Percentiles rank a stretch among this genome's conserved stretches.
Conservation (phyloP, 2,888 invertebrate genomes). For the Spodoptera exigua region DNA sequence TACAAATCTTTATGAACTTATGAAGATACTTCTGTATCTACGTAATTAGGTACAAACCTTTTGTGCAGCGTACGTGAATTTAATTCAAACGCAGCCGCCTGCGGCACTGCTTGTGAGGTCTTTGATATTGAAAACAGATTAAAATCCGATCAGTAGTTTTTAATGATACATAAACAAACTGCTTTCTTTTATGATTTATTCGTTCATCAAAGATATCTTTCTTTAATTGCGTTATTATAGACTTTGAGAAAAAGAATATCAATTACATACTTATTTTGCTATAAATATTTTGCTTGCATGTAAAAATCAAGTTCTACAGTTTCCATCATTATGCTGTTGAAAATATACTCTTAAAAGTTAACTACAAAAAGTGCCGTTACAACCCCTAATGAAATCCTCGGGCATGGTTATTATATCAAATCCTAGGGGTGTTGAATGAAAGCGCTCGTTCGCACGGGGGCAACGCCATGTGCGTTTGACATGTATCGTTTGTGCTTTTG, state of each 20-base stretch:
- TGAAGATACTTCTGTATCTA: slow-evolving; percentile 27
- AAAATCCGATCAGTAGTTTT: slow-evolving; percentile 53
- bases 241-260: too few relatives aligned
- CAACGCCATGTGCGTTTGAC: slow-evolving; percentile 79
- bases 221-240: slow-evolving; percentile 13
- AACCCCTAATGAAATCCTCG: slow-evolving; percentile 57
- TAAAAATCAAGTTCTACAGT: too few relatives aligned
- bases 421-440: slow-evolving; percentile 66
- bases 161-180: slow-evolving; percentile 45
- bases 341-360: slow-evolving; percentile 7
- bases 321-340: neutral
- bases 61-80: slow-evolving; percentile 41
- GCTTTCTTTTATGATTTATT: slow-evolving; percentile 32
- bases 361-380: slow-evolving; percentile 42
- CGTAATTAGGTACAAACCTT: neutral
- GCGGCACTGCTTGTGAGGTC: slow-evolving; percentile 42
- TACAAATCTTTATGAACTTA: slow-evolving; percentile 39
- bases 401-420: slow-evolving; percentile 61
- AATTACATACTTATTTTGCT: too few relatives aligned
- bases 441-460: slow-evolving; percentile 61
- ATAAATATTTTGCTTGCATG: too few relatives aligned
- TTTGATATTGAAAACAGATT: slow-evolving; percentile 50
- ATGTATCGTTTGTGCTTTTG: slow-evolving; percentile 82
- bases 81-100: slow-evolving; percentile 36
- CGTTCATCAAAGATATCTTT: slow-evolving; percentile 9